These are phyloP conservation scores for Tringa solitaria DNA, from an alignment of 2,113 vertebrate genomes.

Conservation along the genomic window DNA sequence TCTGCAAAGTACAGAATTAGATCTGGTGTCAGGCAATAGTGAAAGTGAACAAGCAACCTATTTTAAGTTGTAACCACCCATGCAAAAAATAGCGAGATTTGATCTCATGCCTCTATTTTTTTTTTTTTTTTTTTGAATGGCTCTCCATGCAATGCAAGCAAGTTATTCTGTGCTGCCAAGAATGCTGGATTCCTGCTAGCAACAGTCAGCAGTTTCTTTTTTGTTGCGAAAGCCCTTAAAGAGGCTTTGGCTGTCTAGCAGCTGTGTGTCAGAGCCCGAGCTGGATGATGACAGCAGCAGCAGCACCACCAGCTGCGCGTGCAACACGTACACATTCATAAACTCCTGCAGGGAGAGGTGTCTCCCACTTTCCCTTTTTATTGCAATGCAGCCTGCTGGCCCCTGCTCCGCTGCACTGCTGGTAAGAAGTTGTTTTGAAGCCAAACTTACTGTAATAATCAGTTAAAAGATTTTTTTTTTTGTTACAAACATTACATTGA, in stretches of 20 bases:
- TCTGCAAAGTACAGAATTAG: neutral
- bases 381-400: neutral
- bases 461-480: neutral
- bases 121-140: neutral
- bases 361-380: neutral
- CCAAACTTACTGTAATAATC: neutral
- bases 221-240: neutral
- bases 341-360: neutral
- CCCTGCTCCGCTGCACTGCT: neutral
- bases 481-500: neutral
- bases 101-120: neutral
- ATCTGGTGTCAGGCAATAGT: neutral
- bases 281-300: neutral
- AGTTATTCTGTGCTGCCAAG: neutral
- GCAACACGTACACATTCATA: neutral
- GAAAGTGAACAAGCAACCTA: neutral
- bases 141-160: neutral
- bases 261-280: neutral
- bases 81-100: neutral
- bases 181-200: neutral
- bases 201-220: constrained; percentile 6
- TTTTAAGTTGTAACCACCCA: neutral
- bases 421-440: neutral
- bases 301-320: neutral
- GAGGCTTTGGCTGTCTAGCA: neutral